phyloP scores from a whole-genome alignment of 2,113 vertebrate species.

The Mesoclemmys tuberculata region DNA sequence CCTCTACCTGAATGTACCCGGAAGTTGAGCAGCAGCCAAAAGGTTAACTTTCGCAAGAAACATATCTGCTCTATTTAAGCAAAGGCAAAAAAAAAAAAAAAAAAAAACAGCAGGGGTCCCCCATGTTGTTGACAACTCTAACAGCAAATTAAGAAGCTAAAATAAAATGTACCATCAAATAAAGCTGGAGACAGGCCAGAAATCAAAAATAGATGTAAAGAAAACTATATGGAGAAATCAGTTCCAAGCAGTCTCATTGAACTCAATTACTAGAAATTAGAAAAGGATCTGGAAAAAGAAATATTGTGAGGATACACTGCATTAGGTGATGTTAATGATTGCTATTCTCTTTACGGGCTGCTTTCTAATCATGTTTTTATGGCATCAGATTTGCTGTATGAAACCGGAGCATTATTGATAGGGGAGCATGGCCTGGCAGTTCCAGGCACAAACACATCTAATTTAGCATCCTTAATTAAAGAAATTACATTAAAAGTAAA shows the following conservation, averaged over 20 bases:
- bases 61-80: conserved; percentile 37
- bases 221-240: conserved; percentile 56
- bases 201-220: conserved; percentile 64
- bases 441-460: not conserved
- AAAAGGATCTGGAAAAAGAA: conserved; percentile 63
- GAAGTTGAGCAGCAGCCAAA: not conserved
- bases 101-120: conserved; percentile 29
- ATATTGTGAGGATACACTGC: conserved; percentile 20
- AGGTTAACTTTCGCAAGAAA: conserved; percentile 38
- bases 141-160: conserved; percentile 70
- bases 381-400: not conserved
- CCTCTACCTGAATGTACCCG: not conserved
- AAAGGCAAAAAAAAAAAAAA: not conserved
- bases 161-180: conserved; percentile 74
- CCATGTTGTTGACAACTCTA: conserved; percentile 52
- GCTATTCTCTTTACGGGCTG: conserved; percentile 28
- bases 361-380: not conserved
- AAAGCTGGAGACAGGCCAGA: conserved; percentile 62
- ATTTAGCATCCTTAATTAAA: not conserved
- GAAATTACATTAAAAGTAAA: not conserved
- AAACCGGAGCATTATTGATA: not conserved
- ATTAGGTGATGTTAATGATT: not conserved
- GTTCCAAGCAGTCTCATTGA: conserved; percentile 60
- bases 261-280: conserved; percentile 69
- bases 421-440: not conserved